Evolutionary conservation across 2,888 invertebrate species (phyloP), one percentile per base, ranked within the genome.

Genomic region (Nomada flava): DNA sequence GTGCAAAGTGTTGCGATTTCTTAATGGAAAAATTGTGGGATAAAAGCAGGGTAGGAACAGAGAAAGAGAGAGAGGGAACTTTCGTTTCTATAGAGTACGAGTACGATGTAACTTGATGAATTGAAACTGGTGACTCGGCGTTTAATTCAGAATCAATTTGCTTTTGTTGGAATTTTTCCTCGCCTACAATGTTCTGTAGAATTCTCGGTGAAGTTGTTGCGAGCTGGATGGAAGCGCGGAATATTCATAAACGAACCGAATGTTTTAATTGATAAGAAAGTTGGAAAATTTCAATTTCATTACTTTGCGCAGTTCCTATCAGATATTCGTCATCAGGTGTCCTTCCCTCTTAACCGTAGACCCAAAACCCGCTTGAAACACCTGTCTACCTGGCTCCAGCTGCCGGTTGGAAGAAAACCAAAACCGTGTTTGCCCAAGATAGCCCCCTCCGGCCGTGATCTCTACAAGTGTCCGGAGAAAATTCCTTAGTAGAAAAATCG

Each of bases 301-400:
- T 29, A 26, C 26, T 47, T 11, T 13, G 10, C 15, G 11, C 26
- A 7, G 42, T 29, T 13, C 36, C 13, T 76, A 42, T 9, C 55
- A 63, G 44, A 63, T 52, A 20, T 53, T 44, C n/a, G 23, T 18
- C 3, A 26, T n/a, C 10, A 50, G 44, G 5, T 50, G 36, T 11
- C 23, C 44, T n/a, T 50, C 15, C 47, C 10, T 2, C 47, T 20
- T 26, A 29, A 52, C 10, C 52, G 44, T 18, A 9, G 23, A n/a
- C 26, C 57, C 2, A 23, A 57, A 70, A 67, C 65, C 73, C 60
- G 68, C 55, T n/a, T 36, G 60, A 44, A 47, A 65, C 82, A 83
- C 76, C 82, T 83, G 82, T 81, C 81, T 76, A 81, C 81, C 82
- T 83, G 81, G 36, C 29, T n/a, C 15, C 52, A 50, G 60, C 69